phyloP scores from a whole-genome alignment of 2,888 invertebrate genomes.

The Amiota communis region DNA sequence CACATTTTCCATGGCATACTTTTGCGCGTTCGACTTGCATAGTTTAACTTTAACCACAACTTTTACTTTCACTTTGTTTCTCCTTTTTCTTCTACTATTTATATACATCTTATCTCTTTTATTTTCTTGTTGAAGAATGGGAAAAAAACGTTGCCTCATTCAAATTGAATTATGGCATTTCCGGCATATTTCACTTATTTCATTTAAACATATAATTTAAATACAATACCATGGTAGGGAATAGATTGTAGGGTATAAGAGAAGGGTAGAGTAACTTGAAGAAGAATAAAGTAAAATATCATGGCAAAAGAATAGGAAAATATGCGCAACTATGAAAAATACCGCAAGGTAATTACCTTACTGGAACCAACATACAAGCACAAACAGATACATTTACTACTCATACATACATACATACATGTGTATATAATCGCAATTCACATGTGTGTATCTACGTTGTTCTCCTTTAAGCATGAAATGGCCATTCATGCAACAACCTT shows the following conservation, averaged over 20 bases:
- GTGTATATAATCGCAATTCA: neutral
- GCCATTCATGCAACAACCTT: conserved; percentile 12
- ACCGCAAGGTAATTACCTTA: conserved; percentile 62
- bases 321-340: conserved; percentile 39
- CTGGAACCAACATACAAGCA: conserved; percentile 23
- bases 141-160: neutral
- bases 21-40: neutral
- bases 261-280: neutral
- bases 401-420: neutral
- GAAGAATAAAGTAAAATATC: conserved; percentile 52
- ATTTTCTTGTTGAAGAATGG: conserved; percentile 31
- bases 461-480: neutral
- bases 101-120: no score
- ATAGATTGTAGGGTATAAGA: conserved; percentile 50
- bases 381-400: neutral
- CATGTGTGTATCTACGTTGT: neutral
- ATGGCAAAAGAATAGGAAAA: neutral
- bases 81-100: no score
- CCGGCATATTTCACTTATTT: conserved; percentile 47
- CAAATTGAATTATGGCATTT: conserved; percentile 57
- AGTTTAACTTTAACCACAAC: conserved; percentile 24
- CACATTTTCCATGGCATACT: conserved; percentile 23
- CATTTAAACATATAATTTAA: conserved; percentile 25
- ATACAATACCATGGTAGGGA: neutral
- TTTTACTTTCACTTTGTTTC: conserved; percentile 47